Percentiles rank a stretch among this genome's conserved stretches.
Conservation (phyloP, 2,113 vertebrate species). For the Isurus oxyrinchus region DNA sequence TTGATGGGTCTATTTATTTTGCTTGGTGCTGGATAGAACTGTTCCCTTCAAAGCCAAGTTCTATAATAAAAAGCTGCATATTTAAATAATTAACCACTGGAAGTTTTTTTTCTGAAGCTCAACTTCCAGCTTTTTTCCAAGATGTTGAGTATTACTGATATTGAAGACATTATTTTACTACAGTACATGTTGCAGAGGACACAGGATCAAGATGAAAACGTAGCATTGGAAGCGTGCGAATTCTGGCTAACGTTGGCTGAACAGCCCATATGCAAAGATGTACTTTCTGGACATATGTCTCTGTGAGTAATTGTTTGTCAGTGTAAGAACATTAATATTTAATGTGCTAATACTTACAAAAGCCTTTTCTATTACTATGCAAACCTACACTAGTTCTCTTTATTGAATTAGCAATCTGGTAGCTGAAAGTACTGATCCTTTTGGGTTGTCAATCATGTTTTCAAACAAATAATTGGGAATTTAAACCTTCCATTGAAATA, state of each 20-base stretch:
- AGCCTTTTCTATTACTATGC: not conserved
- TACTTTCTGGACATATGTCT: slow-evolving; percentile 81
- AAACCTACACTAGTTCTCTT: not conserved
- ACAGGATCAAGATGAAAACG: slow-evolving; percentile 94
- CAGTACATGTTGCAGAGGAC: slow-evolving; percentile 96
- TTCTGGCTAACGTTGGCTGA: slow-evolving; percentile 96
- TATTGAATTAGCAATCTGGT: not conserved
- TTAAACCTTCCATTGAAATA: not conserved
- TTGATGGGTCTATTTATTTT: not conserved
- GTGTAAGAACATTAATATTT: not conserved
- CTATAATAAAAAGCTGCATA: not conserved
- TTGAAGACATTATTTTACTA: slow-evolving; percentile 5
- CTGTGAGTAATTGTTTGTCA: slow-evolving; percentile 61
- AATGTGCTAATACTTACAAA: not conserved
- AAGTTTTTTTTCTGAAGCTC: not conserved
- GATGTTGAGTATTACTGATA: not conserved
- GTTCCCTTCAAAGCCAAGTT: not conserved
- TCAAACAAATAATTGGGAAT: not conserved
- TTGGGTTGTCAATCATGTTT: not conserved
- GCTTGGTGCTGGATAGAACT: not conserved
- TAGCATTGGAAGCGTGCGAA: slow-evolving; percentile 93
- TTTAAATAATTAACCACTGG: not conserved
- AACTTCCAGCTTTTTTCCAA: not conserved
- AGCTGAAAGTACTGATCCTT: not conserved
- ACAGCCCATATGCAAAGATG: slow-evolving; percentile 93